Conservation (phyloP, 2,888 invertebrate species). For the Coremacera marginata region DNA sequence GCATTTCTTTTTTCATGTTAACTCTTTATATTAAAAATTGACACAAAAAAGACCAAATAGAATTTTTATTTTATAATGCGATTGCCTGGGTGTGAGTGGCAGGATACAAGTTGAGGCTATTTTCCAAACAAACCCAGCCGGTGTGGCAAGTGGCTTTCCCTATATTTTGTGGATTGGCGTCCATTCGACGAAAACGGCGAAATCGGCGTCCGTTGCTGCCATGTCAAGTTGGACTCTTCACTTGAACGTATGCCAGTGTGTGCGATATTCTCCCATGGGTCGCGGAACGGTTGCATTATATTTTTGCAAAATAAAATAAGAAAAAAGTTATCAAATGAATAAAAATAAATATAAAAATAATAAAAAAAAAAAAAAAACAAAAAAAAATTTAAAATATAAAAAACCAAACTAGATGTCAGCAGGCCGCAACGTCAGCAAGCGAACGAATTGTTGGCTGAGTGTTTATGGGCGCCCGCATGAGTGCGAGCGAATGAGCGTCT, state of each 20-base stretch:
- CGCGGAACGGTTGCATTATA: conserved; percentile 44
- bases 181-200: neutral
- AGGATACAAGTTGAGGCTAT: neutral
- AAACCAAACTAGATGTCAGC: conserved; percentile 41
- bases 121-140: neutral
- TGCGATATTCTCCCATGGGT: conserved; percentile 31
- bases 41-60: conserved; percentile 41
- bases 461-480: conserved; percentile 39
- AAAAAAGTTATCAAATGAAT: conserved; percentile 39
- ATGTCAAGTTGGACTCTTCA: conserved; percentile 34
- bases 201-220: neutral
- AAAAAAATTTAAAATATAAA: conserved; percentile 46
- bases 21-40: conserved; percentile 23
- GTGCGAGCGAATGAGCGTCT: conserved; percentile 47
- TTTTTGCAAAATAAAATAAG: conserved; percentile 43
- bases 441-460: conserved; percentile 9
- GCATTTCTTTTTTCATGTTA: conserved; percentile 28
- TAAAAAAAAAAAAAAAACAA: conserved; percentile 36
- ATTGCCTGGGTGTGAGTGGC: conserved; percentile 23
- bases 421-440: conserved; percentile 18
- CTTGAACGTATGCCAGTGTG: conserved; percentile 25
- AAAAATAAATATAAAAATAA: conserved; percentile 42
- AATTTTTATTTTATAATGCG: conserved; percentile 39
- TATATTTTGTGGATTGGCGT: conserved; percentile 18
- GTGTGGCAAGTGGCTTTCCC: neutral